Conservation (phyloP, 2,888 invertebrate genomes). For the Ecdyonurus torrentis region DNA sequence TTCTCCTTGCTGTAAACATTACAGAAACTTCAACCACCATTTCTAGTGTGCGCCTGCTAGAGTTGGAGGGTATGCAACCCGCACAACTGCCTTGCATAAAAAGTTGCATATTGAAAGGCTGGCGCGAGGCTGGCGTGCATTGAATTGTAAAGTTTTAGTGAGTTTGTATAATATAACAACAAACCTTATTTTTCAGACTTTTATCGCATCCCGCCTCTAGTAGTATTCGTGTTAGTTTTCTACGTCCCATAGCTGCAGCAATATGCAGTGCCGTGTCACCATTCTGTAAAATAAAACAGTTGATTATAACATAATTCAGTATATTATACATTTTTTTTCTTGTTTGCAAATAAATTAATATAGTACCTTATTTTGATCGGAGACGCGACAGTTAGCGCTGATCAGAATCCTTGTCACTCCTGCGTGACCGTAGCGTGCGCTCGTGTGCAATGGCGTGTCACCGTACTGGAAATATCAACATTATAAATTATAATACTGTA, state of each 20-base stretch:
- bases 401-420: slow-evolving; percentile 88
- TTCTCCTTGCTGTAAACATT: slow-evolving; percentile 53
- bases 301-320: neutral
- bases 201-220: slow-evolving; percentile 70
- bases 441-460: slow-evolving; percentile 86
- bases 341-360: no score
- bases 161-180: neutral
- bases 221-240: slow-evolving; percentile 79
- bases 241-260: slow-evolving; percentile 80
- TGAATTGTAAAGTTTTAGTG: no score
- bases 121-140: no score
- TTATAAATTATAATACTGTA: no score
- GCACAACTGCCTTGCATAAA: no score
- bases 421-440: slow-evolving; percentile 89
- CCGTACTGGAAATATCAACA: slow-evolving; percentile 52
- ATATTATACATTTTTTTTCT: no score
- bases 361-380: slow-evolving; percentile 69
- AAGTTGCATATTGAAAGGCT: no score
- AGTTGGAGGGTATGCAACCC: no score
- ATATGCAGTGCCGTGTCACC: slow-evolving; percentile 91
- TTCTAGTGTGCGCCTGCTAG: no score
- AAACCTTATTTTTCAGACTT: slow-evolving; percentile 50
- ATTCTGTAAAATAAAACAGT: slow-evolving; percentile 37
- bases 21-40: no score
- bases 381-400: slow-evolving; percentile 71